phyloP scores from a whole-genome alignment of 2,797 vertebrate species.

The Halcyon smyrnensis region DNA sequence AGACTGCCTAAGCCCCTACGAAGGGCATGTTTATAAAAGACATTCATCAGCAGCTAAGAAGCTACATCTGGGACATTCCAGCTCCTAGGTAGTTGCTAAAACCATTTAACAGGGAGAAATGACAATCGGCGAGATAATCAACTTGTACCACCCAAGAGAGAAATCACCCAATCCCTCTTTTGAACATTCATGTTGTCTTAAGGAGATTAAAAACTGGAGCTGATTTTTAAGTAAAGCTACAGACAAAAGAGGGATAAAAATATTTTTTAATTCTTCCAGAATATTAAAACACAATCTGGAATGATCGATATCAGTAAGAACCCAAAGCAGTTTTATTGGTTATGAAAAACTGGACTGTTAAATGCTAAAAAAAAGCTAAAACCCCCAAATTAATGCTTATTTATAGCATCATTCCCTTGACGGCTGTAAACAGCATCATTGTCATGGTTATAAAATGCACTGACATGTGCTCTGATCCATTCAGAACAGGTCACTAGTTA shows the following conservation, averaged over 20 bases:
- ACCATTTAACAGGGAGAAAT: constrained; percentile 20
- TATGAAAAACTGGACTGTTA: not conserved
- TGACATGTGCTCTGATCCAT: not conserved
- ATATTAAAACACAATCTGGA: constrained; percentile 25
- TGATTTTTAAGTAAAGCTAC: constrained; percentile 40
- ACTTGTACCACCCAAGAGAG: constrained; percentile 39
- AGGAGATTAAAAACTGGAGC: constrained; percentile 32
- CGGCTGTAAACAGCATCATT: constrained; percentile 22
- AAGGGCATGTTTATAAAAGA: constrained; percentile 26
- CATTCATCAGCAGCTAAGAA: constrained; percentile 38
- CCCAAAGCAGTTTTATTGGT: not conserved
- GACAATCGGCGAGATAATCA: constrained; percentile 63
- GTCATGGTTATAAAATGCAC: not conserved
- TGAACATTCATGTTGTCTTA: constrained; percentile 43
- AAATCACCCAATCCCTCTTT: constrained; percentile 13
- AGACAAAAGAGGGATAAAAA: constrained; percentile 39
- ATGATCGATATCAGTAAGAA: not conserved
- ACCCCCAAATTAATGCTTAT: not conserved
- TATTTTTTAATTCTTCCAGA: not conserved
- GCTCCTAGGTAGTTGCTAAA: constrained; percentile 38
- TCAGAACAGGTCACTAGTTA: constrained; percentile 15
- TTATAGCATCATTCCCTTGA: not conserved
- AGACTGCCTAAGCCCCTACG: constrained; percentile 10
- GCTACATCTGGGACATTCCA: constrained; percentile 19
- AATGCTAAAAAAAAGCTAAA: not conserved